Conservation (phyloP, 1,140 invertebrate genomes). For the Danaus plexippus region DNA sequence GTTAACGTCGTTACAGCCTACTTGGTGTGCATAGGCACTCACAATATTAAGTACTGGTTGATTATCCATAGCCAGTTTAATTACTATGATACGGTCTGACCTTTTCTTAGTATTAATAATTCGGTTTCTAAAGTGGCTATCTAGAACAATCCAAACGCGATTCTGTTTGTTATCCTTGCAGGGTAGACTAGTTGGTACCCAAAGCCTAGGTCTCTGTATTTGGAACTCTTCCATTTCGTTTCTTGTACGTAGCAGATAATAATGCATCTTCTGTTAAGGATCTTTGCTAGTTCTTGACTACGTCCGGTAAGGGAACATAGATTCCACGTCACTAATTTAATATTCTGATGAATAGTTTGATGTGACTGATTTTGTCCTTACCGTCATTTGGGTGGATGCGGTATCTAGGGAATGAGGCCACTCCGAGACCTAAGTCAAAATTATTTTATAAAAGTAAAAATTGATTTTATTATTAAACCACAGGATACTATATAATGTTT, state of each 20-base stretch:
- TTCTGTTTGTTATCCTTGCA: neutral
- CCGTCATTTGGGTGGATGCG: no score
- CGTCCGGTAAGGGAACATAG: slow-evolving; percentile 10
- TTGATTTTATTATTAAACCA: no score
- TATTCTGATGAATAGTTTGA: no score
- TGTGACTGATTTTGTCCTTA: no score
- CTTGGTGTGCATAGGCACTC: slow-evolving; percentile 19
- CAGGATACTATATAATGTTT: no score
- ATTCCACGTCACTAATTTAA: slow-evolving; percentile 7
- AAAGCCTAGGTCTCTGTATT: slow-evolving; percentile 16
- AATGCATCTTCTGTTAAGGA: slow-evolving; percentile 4
- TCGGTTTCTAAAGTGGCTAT: neutral
- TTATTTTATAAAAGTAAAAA: no score
- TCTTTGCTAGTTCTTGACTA: slow-evolving; percentile 7
- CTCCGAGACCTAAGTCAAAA: no score
- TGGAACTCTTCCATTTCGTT: slow-evolving; percentile 20
- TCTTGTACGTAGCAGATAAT: slow-evolving; percentile 20
- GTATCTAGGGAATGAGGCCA: no score
- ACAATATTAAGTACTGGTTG: slow-evolving; percentile 13
- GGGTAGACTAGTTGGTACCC: neutral
- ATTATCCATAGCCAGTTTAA: slow-evolving; percentile 8
- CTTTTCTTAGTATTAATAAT: slow-evolving; percentile 5
- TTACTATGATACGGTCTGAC: slow-evolving; percentile 5
- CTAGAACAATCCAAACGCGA: neutral
- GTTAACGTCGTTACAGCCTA: neutral